Evolutionary conservation across 2,888 invertebrate genomes (phyloP), one percentile per base, ranked within the genome.

Genomic region (Linyphia triangularis): DNA sequence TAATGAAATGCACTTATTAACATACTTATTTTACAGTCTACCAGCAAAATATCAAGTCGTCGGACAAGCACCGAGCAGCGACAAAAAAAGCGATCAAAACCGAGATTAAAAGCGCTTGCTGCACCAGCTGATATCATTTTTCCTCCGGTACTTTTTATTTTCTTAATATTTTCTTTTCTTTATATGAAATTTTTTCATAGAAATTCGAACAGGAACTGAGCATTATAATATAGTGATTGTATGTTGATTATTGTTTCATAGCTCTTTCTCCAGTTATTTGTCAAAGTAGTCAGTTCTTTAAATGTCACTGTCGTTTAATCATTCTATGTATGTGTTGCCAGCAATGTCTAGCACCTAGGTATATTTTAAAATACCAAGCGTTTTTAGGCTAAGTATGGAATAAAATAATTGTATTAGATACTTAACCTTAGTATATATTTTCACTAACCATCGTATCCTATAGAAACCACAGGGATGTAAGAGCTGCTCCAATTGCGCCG

Each of bases 1-100:
- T 59, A 16, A 59, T 59, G 13, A 24, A 24, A 24, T 6, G 9
- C 37, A 2, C 13, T 69, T 65, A 65, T 65, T 65, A 28, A 2
- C 28, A 22, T 79, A 22, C 63, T 65, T 33, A 24, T 61, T 24
- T 79, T 51, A n/a, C 13, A 88, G 86, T 37, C 57, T 59, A 40
- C 65, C 2, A 82, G 72, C 16, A 82, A 88, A 82, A 75, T 88
- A 43, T 40, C 81, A 75, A 90, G 85, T 37, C 89, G 90, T 65
- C 67, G 90, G 67, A 91, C 89, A 59, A 91, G 91, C 89, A 88
- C 88, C 26, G 96, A 97, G 91, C 95, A 96, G 92, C 95, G 96
- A 37, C 93, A 97, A 89, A 97, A 97, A 92, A 94, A 97, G 89
- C 51, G 51, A n/a, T 16, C 51, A 13, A 51, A 51, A 16, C 51